phyloP scores from a whole-genome alignment of 2,113 vertebrate genomes.

The Thamnophis sirtalis region DNA sequence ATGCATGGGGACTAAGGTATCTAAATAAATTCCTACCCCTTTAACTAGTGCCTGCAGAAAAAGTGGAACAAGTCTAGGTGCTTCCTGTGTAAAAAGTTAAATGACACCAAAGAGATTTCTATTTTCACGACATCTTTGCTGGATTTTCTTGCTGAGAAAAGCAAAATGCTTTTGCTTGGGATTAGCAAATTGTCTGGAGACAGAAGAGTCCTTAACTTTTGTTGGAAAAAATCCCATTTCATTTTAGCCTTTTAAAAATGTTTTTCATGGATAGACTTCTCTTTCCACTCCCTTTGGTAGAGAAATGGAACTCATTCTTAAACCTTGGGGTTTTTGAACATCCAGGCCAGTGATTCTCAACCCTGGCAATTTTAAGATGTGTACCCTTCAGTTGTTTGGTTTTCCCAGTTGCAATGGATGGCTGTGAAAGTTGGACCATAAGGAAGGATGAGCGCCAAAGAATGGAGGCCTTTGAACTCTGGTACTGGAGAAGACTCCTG shows the following conservation, averaged over 20 bases:
- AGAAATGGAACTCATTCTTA: background rate
- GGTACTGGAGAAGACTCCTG: too few relatives aligned
- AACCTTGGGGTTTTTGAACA: background rate
- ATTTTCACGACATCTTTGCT: background rate
- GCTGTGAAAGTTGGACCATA: too few relatives aligned
- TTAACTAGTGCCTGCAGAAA: background rate
- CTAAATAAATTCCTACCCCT: background rate
- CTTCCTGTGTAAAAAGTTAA: background rate
- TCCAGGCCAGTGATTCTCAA: background rate
- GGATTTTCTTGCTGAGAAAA: background rate
- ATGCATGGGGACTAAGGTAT: background rate
- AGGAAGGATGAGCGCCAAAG: too few relatives aligned
- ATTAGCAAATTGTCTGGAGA: background rate
- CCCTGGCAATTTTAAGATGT: background rate
- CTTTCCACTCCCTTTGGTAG: background rate
- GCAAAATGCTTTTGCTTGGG: background rate
- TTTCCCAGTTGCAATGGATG: background rate
- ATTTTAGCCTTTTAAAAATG: background rate
- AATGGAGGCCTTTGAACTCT: too few relatives aligned
- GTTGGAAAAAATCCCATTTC: background rate
- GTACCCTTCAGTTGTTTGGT: background rate
- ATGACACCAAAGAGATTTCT: background rate
- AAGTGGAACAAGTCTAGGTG: background rate
- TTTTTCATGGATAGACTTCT: background rate
- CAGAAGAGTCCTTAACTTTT: background rate